phyloP scores from a whole-genome alignment of 2,797 vertebrate genomes.

The Characodon lateralis region DNA sequence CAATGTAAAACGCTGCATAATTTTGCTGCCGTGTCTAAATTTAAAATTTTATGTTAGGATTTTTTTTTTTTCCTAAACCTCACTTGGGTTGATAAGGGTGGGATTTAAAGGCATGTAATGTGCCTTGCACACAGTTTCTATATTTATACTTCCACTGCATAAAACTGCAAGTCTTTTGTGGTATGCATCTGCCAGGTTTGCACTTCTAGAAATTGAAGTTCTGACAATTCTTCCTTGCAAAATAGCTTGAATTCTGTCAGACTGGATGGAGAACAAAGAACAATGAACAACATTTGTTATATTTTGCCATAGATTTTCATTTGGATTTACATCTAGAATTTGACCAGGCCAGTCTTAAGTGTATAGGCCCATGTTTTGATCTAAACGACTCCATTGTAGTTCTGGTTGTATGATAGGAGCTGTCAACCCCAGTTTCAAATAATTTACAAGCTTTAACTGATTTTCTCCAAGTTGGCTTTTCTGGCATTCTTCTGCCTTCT shows the following conservation, averaged over 20 bases:
- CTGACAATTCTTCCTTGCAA: background rate
- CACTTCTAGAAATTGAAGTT: background rate
- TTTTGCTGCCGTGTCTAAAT: slow-evolving; percentile 6
- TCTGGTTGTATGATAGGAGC: background rate
- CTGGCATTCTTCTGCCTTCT: background rate
- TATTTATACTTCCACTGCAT: background rate
- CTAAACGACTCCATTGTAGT: background rate
- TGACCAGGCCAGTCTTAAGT: background rate
- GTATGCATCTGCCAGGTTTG: background rate
- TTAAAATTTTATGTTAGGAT: background rate
- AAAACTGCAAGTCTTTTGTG: background rate
- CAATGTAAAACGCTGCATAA: background rate
- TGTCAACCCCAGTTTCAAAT: background rate
- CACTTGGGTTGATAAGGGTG: background rate
- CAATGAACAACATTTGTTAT: background rate
- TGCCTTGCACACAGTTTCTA: background rate
- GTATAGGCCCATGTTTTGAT: background rate
- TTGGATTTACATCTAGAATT: background rate
- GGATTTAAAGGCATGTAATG: background rate
- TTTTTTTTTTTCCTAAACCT: background rate
- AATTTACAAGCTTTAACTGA: background rate
- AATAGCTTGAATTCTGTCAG: background rate
- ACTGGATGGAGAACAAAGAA: background rate
- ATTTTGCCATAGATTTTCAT: background rate
- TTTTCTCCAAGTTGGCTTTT: background rate